These are phyloP conservation scores for Beris morrisii DNA, from an alignment of 2,888 invertebrate genomes.

Conservation along the genomic window DNA sequence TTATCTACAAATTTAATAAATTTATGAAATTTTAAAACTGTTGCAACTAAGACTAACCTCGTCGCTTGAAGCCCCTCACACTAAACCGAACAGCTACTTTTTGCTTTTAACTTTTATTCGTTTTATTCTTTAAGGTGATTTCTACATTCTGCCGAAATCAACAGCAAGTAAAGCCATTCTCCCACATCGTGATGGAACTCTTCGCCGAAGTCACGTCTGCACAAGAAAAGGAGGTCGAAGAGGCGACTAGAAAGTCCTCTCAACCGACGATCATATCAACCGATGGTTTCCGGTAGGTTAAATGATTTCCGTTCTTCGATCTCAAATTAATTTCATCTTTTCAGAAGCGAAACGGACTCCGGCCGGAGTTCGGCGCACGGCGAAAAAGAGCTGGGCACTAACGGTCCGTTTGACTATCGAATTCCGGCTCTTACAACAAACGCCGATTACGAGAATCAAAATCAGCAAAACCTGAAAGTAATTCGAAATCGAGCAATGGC, in stretches of 20 bases:
- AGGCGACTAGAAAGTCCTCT: constrained; percentile 15
- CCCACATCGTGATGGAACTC: constrained; percentile 64
- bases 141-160: constrained; percentile 62
- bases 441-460: neutral
- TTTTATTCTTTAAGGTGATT: constrained; percentile 57
- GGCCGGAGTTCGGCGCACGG: constrained; percentile 40
- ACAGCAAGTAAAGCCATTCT: constrained; percentile 62
- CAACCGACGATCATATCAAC: constrained; percentile 1
- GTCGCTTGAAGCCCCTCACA: too few relatives aligned
- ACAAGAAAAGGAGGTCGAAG: constrained; percentile 21
- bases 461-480: constrained; percentile 32
- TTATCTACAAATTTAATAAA: constrained; percentile 3
- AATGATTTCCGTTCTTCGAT: neutral
- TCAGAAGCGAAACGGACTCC: constrained; percentile 41
- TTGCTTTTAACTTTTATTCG: neutral
- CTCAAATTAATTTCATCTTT: neutral
- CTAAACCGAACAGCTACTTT: constrained; percentile 3
- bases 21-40: neutral
- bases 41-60: neutral
- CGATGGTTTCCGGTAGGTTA: constrained; percentile 16
- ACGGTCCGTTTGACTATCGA: constrained; percentile 23
- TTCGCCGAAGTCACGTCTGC: constrained; percentile 57
- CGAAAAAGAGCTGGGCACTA: constrained; percentile 33
- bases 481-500: constrained; percentile 16
- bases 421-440: constrained; percentile 2